Evolutionary conservation across 2,888 invertebrate genomes (phyloP), one percentile per base, ranked within the genome.

Genomic region (Tachina grossa): DNA sequence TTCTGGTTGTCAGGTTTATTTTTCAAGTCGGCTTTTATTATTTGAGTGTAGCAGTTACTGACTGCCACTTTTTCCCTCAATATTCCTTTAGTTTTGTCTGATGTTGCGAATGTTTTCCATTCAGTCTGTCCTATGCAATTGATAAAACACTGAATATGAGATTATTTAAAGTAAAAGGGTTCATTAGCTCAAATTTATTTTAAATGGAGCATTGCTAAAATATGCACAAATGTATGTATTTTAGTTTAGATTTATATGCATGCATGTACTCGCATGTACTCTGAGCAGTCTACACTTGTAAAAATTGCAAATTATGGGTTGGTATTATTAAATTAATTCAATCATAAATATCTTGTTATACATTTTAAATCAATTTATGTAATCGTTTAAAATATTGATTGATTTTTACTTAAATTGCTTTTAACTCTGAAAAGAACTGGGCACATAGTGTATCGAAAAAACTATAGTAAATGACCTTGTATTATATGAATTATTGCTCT

Each of bases 101-200:
- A n/a, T 39, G 66, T 10, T 66, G 9, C 16, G 8, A 39, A 9
- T 49, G 1, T 22, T 49, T 61, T 65, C 39, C 49, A 72, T 31
- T 59, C 51, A 6, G 72, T 68, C 76, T 31, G n/a, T 59, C 41
- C 57, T 22, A 39, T 79, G 66, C 65, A 76, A 83, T 79, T 83
- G 85, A 85, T 85, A 83, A 76, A 66, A 85, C 55, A 79, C 57
- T 72, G 79, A 79, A 79, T 76, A 83, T 75, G 75, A 85, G 82
- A 85, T 85, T 83, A 83, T 83, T 76, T 85, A 66, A 83, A 85
- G 79, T 85, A 85, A 85, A 85, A 83, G 85, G 85, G 82, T 85
- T 85, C 82, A 85, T 85, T 85, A 85, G 82, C 82, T 85, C 79
- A 85, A 85, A 83, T 85, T 79, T 83, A 76, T 83, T 76, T 83